A percentile compares a stretch with the other conserved stretches of the same genome.
These are phyloP conservation scores for Mormyrops attenuatus DNA, from an alignment of 2,797 vertebrate genomes.

Conservation along the genomic window DNA sequence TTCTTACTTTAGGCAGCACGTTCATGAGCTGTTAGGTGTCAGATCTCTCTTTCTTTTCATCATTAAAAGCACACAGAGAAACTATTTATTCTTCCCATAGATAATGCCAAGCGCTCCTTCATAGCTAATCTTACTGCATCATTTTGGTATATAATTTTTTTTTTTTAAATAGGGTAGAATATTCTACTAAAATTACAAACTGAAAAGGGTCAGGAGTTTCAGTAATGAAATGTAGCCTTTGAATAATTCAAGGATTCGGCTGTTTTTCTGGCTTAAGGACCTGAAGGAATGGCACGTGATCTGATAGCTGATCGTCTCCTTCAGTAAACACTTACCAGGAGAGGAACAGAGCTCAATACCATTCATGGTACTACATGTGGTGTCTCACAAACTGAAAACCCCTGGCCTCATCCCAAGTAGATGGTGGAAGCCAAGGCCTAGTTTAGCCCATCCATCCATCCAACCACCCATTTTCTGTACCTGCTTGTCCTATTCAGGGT, in stretches of 20 bases:
- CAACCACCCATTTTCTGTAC: not conserved
- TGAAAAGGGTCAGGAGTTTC: not conserved
- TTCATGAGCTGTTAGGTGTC: not conserved
- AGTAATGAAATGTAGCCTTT: not conserved
- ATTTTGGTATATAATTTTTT: not conserved
- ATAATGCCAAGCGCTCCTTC: not conserved
- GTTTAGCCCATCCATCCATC: not conserved
- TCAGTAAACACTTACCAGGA: not conserved
- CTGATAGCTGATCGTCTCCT: not conserved
- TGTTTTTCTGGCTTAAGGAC: not conserved
- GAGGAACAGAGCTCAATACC: not conserved
- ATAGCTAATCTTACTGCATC: not conserved
- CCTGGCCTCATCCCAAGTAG: not conserved
- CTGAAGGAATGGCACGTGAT: not conserved
- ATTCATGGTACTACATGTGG: not conserved
- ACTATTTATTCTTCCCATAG: not conserved
- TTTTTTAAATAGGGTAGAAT: not conserved
- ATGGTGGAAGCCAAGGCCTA: not conserved
- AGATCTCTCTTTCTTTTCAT: not conserved
- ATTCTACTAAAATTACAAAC: not conserved
- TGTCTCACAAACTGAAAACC: not conserved
- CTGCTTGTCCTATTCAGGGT: not conserved
- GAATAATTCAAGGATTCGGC: not conserved
- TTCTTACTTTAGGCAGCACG: not conserved
- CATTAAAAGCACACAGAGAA: not conserved